Percentiles rank a stretch among this genome's conserved stretches.
phyloP scores from a whole-genome alignment of 2,113 vertebrate genomes.

The Tetrax tetrax region DNA sequence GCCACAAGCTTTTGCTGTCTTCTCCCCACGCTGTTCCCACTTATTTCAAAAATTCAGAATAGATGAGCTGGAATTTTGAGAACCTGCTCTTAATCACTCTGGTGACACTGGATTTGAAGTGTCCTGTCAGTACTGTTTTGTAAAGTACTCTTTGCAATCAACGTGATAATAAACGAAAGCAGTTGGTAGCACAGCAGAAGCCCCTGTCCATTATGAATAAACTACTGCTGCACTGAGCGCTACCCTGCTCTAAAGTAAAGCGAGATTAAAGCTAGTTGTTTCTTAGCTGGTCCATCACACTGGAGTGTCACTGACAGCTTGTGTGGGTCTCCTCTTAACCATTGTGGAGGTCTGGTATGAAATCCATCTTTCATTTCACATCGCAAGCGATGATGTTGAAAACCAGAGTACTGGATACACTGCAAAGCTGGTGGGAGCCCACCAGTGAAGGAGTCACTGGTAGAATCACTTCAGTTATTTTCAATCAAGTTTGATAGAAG shows the following conservation, averaged over 20 bases:
- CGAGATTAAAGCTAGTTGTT: conserved; percentile 17
- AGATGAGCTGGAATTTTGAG: neutral
- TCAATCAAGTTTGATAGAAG: neutral
- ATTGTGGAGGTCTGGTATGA: neutral
- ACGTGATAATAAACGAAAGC: conserved; percentile 15
- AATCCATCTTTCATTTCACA: neutral
- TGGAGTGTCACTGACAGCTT: neutral
- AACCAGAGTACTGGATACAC: neutral
- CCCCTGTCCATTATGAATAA: neutral
- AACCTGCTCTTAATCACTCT: conserved; percentile 6
- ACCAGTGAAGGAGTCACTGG: neutral
- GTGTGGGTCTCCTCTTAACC: neutral
- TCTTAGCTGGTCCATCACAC: neutral
- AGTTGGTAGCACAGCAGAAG: neutral
- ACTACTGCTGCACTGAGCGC: neutral
- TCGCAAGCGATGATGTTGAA: neutral
- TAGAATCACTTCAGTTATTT: neutral
- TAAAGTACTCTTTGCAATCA: conserved; percentile 30
- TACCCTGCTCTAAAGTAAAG: neutral
- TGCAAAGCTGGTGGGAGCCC: neutral
- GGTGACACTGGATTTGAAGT: neutral
- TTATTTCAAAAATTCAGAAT: neutral
- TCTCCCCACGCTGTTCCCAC: rapidly evolving
- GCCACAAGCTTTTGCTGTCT: neutral
- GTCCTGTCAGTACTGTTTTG: neutral